Percentiles rank a stretch among this genome's conserved stretches.
Conservation (phyloP, 2,113 vertebrate genomes). For the Neopipo cinnamomea region DNA sequence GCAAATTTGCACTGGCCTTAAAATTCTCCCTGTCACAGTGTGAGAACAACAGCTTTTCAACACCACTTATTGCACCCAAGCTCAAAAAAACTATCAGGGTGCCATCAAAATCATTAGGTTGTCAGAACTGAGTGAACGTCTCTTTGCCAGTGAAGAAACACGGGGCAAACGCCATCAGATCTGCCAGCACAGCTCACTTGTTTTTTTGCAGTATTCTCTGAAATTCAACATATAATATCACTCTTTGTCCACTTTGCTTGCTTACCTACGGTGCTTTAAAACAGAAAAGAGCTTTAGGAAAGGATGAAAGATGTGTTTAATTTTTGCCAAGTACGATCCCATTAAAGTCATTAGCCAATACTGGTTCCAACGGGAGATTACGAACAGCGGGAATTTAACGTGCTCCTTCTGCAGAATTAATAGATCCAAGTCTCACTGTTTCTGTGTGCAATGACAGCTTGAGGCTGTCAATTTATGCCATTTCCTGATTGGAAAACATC, state of each 20-base stretch:
- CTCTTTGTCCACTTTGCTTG: not conserved
- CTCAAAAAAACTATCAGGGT: not conserved
- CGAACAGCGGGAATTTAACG: not conserved
- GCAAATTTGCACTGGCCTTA: not conserved
- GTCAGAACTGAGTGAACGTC: not conserved
- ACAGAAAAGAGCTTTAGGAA: constrained; percentile 17
- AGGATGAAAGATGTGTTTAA: constrained; percentile 48
- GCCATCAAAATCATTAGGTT: not conserved
- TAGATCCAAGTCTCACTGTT: not conserved
- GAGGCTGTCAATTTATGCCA: not conserved
- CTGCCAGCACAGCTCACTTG: not conserved
- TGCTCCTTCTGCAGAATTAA: constrained; percentile 13
- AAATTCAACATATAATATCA: not conserved
- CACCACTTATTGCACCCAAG: not conserved
- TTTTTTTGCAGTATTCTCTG: constrained; percentile 9
- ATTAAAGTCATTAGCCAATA: constrained; percentile 26
- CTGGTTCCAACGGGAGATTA: not conserved
- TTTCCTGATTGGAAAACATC: not conserved
- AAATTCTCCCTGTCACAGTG: not conserved
- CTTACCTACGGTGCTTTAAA: not conserved
- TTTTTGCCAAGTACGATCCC: not conserved
- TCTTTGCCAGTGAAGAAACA: not conserved
- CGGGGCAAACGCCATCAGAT: not conserved
- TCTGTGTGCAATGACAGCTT: not conserved
- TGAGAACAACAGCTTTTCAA: not conserved